A percentile compares a stretch with the other conserved stretches of the same genome.
Evolutionary conservation across 2,888 invertebrate species (phyloP).

Genomic region (Ochropleura leucogaster): DNA sequence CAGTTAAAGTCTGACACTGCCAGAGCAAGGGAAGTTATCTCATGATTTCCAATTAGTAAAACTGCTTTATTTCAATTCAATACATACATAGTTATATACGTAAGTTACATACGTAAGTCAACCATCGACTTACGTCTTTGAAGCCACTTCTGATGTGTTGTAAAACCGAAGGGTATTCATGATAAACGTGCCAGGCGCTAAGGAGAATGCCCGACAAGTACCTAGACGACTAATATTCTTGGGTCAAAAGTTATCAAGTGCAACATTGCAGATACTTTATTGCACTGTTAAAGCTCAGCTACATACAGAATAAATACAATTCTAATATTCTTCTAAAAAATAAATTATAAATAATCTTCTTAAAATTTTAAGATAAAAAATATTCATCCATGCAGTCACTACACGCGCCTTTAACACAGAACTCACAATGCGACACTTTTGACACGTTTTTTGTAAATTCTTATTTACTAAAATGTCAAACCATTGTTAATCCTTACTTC

Average conservation of each 20-base stretch:
- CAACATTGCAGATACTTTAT: constrained; percentile 52
- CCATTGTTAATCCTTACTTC: no score
- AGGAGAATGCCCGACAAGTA: constrained; percentile 53
- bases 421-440: no score
- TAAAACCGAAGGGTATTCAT: background rate
- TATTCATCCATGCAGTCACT: no score
- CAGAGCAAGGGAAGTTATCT: no score
- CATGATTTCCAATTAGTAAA: background rate
- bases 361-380: no score
- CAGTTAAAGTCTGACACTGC: no score
- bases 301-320: background rate
- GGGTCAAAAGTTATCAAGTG: constrained; percentile 63
- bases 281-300: constrained; percentile 61
- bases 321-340: background rate
- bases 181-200: constrained; percentile 25
- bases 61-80: background rate
- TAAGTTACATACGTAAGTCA: background rate
- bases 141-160: background rate
- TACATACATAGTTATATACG: background rate
- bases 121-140: background rate
- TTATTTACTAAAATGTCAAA: no score
- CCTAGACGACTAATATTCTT: constrained; percentile 23
- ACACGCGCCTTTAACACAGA: no score
- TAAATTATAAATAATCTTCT: no score
- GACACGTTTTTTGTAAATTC: no score